Conservation (phyloP, 2,797 vertebrate genomes). For the Sebastes iracundus region DNA sequence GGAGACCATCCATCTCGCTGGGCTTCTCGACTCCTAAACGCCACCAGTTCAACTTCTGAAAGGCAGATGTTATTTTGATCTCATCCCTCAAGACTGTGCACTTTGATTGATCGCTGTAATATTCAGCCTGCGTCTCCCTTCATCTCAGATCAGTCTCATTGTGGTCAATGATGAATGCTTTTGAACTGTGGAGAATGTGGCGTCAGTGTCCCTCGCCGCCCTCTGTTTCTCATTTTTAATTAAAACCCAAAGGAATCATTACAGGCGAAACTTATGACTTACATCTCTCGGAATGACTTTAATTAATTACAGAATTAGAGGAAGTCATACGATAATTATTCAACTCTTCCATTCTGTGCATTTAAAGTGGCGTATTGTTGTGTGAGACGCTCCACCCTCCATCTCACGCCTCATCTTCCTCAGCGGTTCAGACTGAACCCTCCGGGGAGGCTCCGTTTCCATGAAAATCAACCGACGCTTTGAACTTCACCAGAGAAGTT, state of each 20-base stretch:
- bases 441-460: not conserved
- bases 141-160: not conserved
- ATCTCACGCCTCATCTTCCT: not conserved
- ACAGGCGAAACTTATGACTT: not conserved
- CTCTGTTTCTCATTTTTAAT: not conserved
- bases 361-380: not conserved
- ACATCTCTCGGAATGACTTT: not conserved
- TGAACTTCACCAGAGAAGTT: slow-evolving; percentile 20
- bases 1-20: slow-evolving; percentile 9
- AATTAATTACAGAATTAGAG: not conserved
- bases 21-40: not conserved
- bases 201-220: not conserved
- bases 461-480: slow-evolving; percentile 18
- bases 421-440: not conserved
- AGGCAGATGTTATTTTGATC: slow-evolving; percentile 11
- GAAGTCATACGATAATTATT: not conserved
- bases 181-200: not conserved
- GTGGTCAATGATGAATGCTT: slow-evolving; percentile 11
- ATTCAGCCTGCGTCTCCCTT: slow-evolving; percentile 7
- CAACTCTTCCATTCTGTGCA: not conserved
- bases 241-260: not conserved
- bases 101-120: slow-evolving; percentile 48
- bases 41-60: not conserved
- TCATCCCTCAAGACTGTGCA: not conserved
- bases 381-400: not conserved